A percentile compares a stretch with the other conserved stretches of the same genome.
These are phyloP conservation scores for Apostichopus japonicus DNA, from an alignment of 35 echinoderm and acorn worm genomes.

Conservation along the genomic window DNA sequence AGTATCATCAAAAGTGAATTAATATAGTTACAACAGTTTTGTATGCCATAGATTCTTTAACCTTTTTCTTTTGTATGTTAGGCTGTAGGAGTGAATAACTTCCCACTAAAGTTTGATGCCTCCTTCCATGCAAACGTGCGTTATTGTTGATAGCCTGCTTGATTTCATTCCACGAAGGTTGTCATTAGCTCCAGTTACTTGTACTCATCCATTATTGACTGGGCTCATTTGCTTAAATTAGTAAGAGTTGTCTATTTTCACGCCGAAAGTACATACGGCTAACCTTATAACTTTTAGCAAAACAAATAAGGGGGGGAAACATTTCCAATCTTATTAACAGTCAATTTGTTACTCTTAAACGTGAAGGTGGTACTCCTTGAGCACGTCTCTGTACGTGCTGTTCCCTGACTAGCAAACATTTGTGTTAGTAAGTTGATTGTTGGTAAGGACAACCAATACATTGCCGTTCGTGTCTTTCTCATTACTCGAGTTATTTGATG, in stretches of 20 bases:
- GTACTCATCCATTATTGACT: slow-evolving; percentile 39
- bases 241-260: slow-evolving; percentile 42
- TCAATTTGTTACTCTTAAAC: slow-evolving; percentile 49
- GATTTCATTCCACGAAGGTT: slow-evolving; percentile 14
- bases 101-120: not conserved
- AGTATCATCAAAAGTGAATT: no score
- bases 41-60: no score
- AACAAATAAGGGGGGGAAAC: slow-evolving; percentile 19
- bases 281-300: slow-evolving; percentile 39
- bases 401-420: slow-evolving; percentile 35
- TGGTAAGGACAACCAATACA: slow-evolving; percentile 39
- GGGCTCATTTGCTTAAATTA: slow-evolving; percentile 46
- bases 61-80: not conserved
- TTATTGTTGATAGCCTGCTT: not conserved
- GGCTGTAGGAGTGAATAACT: not conserved
- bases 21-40: no score
- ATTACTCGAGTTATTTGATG: slow-evolving; percentile 30
- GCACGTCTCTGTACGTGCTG: slow-evolving; percentile 22
- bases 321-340: slow-evolving; percentile 51
- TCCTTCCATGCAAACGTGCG: not conserved
- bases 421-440: slow-evolving; percentile 17
- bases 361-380: slow-evolving; percentile 34
- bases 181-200: slow-evolving; percentile 36
- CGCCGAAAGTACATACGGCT: slow-evolving; percentile 27
- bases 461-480: not conserved